These are phyloP conservation scores for Danaus plexippus DNA, from an alignment of 1,140 invertebrate species.

Conservation along the genomic window DNA sequence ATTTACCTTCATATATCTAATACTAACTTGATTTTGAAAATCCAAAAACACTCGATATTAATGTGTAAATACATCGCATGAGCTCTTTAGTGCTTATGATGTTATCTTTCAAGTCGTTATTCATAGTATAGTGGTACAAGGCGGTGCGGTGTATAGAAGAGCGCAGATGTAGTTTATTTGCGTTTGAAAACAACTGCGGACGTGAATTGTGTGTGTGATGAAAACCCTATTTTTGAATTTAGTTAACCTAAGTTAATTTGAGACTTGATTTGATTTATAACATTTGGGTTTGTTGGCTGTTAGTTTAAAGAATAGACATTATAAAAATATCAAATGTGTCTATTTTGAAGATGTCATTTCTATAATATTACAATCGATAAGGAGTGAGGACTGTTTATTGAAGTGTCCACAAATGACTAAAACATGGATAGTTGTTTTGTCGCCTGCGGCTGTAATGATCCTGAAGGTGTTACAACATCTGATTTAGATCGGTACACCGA, in stretches of 20 bases:
- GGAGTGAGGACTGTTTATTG: slow-evolving; percentile 27
- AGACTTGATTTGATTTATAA: too few species aligned
- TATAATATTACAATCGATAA: slow-evolving; percentile 40
- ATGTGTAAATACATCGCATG: too few species aligned
- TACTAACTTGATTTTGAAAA: not conserved
- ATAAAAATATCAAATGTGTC: slow-evolving; percentile 5
- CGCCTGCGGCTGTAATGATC: slow-evolving; percentile 59
- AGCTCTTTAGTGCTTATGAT: too few species aligned
- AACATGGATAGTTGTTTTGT: slow-evolving; percentile 67
- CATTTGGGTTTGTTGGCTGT: too few species aligned
- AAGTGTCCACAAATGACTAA: slow-evolving; percentile 32
- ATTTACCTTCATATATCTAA: slow-evolving; percentile 1
- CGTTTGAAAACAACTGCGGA: slow-evolving; percentile 30
- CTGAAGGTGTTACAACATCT: slow-evolving; percentile 55
- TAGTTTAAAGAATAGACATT: not conserved
- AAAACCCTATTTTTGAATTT: slow-evolving; percentile 42
- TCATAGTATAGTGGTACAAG: too few species aligned
- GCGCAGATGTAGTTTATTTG: slow-evolving; percentile 39
- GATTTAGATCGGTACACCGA: slow-evolving; percentile 69
- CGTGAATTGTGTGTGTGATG: slow-evolving; percentile 23
- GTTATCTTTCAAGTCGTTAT: too few species aligned
- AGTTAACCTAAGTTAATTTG: slow-evolving; percentile 37
- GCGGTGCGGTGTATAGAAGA: too few species aligned
- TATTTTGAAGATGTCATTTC: slow-evolving; percentile 7
- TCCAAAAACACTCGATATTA: too few species aligned